Conservation (phyloP, 2,797 vertebrate species). For the Agapornis canus region DNA sequence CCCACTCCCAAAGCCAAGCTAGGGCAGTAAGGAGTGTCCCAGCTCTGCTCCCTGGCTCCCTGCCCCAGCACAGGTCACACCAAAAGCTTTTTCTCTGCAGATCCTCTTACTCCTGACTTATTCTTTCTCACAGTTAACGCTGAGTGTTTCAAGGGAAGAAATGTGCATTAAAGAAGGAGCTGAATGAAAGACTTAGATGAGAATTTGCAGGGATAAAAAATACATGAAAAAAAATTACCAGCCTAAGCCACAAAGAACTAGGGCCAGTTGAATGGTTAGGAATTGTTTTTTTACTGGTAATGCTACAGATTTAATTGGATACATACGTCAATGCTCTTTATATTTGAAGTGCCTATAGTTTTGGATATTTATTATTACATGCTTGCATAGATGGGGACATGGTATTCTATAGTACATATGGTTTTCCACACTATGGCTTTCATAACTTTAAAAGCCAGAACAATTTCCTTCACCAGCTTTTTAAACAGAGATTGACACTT, state of each 20-base stretch:
- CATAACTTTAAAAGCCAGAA: conserved; percentile 53
- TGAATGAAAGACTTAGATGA: background rate
- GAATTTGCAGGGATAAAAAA: conserved; percentile 31
- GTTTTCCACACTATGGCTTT: conserved; percentile 47
- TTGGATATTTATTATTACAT: conserved; percentile 20
- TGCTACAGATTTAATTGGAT: conserved; percentile 38
- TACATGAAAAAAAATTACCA: background rate
- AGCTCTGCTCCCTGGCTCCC: background rate
- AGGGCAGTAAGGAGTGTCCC: background rate
- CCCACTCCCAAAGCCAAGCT: background rate
- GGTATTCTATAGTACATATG: conserved; percentile 32
- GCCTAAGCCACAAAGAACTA: background rate
- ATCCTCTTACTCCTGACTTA: background rate
- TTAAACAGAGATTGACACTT: conserved; percentile 56
- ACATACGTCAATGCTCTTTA: conserved; percentile 24
- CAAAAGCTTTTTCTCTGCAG: background rate
- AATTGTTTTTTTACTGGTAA: conserved; percentile 22
- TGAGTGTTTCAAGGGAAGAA: background rate
- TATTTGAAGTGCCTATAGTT: background rate
- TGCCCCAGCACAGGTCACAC: rapidly evolving
- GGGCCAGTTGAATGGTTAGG: background rate
- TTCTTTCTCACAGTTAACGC: background rate
- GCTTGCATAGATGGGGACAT: background rate
- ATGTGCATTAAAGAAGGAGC: background rate
- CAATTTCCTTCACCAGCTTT: conserved; percentile 47